Evolutionary conservation across 2,888 invertebrate species (phyloP), one percentile per base, ranked within the genome.

Genomic region (Fissipunctia ypsillon): DNA sequence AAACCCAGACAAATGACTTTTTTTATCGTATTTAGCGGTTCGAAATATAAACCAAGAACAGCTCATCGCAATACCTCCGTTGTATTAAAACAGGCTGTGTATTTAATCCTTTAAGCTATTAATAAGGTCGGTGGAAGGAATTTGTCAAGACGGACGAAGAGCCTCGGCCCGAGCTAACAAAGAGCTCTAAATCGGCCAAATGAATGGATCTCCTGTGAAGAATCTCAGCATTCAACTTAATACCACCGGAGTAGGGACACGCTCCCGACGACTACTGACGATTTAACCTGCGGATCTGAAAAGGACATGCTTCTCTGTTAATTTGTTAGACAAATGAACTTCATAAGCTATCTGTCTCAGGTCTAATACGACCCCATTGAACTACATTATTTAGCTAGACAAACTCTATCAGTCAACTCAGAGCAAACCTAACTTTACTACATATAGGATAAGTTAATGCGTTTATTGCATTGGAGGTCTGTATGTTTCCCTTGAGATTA

Each of bases 171-270:
- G 87, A 88, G 81, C 87, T 86, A 88, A 89, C 88, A 88, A 89
- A 90, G 88, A 85, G 84, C 86, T 87, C 78, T 73, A 86, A 87
- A 91, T 87, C 87, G 84, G 76, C 88, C 83, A 86, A 88, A 88
- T 90, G 87, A 91, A 90, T 86, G 87, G 85, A 88, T 86, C 84
- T 79, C 80, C 66, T 69, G 60, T 78, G 84, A 88, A 86, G 85
- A 88, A 89, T 87, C 87, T 88, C 85, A 78, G 87, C 86, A 83
- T 85, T 89, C 83, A 86, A 87, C 84, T 84, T 88, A 87, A 87
- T 87, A 81, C 84, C 75, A 48, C 76, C 77, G 69, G 71, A 80
- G 67, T 75, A 78, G 76, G 84, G 83, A 86, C 80, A 69, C 71
- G 54, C 54, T 54, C 64, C 19, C 72, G 82, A 48, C 76, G 65